phyloP scores from a whole-genome alignment of 2,797 vertebrate genomes.

The Gobionotothen gibberifrons region DNA sequence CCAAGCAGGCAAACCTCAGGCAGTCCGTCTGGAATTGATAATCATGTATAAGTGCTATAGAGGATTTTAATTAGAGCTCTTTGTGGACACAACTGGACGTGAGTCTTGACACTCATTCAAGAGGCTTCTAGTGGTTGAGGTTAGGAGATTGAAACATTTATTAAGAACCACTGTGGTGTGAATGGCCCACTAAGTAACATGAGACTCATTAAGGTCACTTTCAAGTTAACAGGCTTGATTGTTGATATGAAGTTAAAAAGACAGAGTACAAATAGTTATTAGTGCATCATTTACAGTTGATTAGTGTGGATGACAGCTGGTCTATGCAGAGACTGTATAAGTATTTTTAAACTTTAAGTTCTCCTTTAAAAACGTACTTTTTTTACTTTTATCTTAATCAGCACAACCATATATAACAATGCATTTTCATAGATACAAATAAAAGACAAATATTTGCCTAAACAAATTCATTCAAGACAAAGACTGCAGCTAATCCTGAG shows the following conservation, averaged over 20 bases:
- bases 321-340: background rate
- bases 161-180: background rate
- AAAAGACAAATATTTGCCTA: background rate
- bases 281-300: background rate
- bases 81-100: background rate
- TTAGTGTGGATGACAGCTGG: background rate
- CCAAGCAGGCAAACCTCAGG: conserved; percentile 22
- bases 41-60: background rate
- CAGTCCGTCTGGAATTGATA: background rate
- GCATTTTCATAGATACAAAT: background rate
- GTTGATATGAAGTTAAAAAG: background rate
- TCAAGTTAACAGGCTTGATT: background rate
- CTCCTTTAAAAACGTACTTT: background rate
- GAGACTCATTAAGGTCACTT: background rate
- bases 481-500: background rate
- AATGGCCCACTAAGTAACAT: background rate
- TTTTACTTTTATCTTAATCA: background rate
- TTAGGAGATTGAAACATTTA: background rate
- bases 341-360: background rate
- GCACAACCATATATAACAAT: background rate
- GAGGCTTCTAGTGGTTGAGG: background rate
- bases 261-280: background rate
- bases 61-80: background rate
- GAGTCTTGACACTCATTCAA: background rate
- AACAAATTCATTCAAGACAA: background rate